Evolutionary conservation across 1,140 invertebrate genomes (phyloP).

Genomic region (Andricus grossulariae): DNA sequence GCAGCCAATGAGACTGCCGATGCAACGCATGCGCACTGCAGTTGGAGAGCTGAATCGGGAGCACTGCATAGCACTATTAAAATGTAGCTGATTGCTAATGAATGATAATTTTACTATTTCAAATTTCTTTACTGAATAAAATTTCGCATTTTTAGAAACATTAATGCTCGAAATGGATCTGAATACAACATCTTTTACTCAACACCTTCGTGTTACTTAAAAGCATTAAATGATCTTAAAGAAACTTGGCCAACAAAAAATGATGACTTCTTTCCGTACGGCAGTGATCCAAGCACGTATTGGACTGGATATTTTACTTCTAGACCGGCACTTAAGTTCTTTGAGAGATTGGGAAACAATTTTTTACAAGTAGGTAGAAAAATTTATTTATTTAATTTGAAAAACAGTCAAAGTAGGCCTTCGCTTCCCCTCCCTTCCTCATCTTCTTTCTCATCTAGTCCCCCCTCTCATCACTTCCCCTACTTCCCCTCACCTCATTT

Average conservation of each 20-base stretch:
- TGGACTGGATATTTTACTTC: conserved; percentile 99
- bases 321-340: conserved; percentile 88
- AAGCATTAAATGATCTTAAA: conserved; percentile 85
- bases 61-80: too few relatives aligned
- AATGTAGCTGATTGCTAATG: too few relatives aligned
- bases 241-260: conserved; percentile 82
- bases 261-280: conserved; percentile 96
- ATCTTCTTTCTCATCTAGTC: too few relatives aligned
- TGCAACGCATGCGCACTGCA: too few relatives aligned
- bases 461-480: too few relatives aligned
- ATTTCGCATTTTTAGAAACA: conserved; percentile 68
- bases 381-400: too few relatives aligned
- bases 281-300: conserved; percentile 86
- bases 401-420: too few relatives aligned
- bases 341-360: conserved; percentile 86
- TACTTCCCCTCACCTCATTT: too few relatives aligned
- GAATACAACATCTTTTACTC: conserved; percentile 92
- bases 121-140: conserved; percentile 10
- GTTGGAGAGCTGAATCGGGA: too few relatives aligned
- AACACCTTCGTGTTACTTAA: conserved; percentile 94
- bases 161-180: conserved; percentile 78
- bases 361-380: conserved; percentile 82
- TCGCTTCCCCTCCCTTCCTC: too few relatives aligned
- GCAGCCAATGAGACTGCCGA: too few relatives aligned
- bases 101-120: background rate